A percentile compares a stretch with the other conserved stretches of the same genome.
phyloP scores from a whole-genome alignment of 1,140 invertebrate genomes.

The Glossosoma conforme region DNA sequence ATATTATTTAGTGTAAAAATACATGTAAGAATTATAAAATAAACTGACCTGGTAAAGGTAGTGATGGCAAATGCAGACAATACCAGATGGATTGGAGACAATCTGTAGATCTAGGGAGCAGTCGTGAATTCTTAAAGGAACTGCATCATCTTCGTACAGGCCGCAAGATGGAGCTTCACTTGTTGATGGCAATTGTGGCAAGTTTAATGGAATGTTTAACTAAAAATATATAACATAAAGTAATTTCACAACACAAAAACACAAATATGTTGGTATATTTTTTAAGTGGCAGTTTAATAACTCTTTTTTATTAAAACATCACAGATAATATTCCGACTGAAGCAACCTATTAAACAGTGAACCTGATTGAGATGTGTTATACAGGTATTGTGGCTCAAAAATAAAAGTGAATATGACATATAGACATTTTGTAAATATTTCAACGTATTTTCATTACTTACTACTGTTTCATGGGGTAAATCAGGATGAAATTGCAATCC shows the following conservation, averaged over 20 bases:
- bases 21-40: too few species aligned
- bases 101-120: constrained; percentile 75
- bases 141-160: constrained; percentile 72
- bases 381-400: too few species aligned
- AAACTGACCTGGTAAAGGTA: constrained; percentile 72
- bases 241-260: constrained; percentile 8
- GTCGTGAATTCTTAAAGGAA: constrained; percentile 72
- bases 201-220: constrained; percentile 78
- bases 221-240: constrained; percentile 37
- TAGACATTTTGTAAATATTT: too few species aligned
- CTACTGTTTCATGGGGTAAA: constrained; percentile 78
- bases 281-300: too few species aligned
- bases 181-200: constrained; percentile 61
- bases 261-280: too few species aligned
- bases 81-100: constrained; percentile 62
- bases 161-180: constrained; percentile 52
- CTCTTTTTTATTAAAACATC: too few species aligned
- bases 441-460: constrained; percentile 48
- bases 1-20: too few species aligned
- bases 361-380: too few species aligned
- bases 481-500: constrained; percentile 80
- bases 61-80: constrained; percentile 79
- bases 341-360: too few species aligned
- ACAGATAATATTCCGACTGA: too few species aligned
- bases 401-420: too few species aligned